These are phyloP conservation scores for Iphiclides podalirius DNA, from an alignment of 2,888 invertebrate species.

Conservation along the genomic window DNA sequence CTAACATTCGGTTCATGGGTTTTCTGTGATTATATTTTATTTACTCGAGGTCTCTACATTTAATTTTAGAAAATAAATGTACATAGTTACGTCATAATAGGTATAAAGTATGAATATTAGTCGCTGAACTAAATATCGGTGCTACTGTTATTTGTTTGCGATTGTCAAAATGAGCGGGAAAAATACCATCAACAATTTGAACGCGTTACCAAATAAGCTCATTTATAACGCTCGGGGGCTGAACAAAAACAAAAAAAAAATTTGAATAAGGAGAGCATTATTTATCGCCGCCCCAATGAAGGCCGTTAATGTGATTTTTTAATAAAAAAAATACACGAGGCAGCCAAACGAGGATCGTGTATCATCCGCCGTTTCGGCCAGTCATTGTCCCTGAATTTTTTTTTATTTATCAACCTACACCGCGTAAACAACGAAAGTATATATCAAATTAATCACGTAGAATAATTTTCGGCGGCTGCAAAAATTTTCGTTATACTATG, in stretches of 20 bases:
- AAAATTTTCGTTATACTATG: not conserved
- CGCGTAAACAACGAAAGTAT: conserved; percentile 56
- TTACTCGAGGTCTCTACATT: no score
- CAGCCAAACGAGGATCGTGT: conserved; percentile 77
- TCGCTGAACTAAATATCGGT: no score
- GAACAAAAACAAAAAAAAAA: conserved; percentile 79
- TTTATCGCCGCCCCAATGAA: conserved; percentile 80
- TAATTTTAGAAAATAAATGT: no score
- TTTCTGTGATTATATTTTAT: no score
- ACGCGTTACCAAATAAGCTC: conserved; percentile 76
- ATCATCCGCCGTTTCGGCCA: conserved; percentile 77
- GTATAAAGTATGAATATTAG: no score
- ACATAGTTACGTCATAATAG: no score
- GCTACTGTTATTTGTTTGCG: not conserved
- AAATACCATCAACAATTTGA: conserved; percentile 70
- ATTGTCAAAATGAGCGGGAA: conserved; percentile 7
- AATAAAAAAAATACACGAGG: conserved; percentile 73
- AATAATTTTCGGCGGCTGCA: conserved; percentile 35
- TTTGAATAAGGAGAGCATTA: conserved; percentile 80
- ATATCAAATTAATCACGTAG: conserved; percentile 64
- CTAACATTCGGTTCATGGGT: no score
- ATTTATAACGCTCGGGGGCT: conserved; percentile 75
- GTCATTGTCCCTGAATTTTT: conserved; percentile 66
- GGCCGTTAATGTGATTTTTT: conserved; percentile 80
- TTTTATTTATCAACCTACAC: conserved; percentile 52